Evolutionary conservation across 2,888 invertebrate genomes (phyloP).

Genomic region (Folsomia candida): DNA sequence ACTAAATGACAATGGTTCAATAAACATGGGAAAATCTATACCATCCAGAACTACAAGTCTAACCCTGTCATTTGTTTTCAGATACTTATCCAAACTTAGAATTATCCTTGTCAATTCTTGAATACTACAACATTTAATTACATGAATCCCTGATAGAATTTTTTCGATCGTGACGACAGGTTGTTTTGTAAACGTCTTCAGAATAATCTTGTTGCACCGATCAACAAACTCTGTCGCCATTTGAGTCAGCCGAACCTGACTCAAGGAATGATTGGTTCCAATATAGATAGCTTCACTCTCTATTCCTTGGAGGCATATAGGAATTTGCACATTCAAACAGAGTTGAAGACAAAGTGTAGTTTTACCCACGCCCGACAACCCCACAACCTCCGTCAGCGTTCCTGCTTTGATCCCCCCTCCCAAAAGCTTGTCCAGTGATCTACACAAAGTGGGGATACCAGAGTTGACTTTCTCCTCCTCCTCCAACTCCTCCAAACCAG

Average conservation of each 20-base stretch:
- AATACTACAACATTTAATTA: conserved; percentile 23
- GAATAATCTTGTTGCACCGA: conserved; percentile 30
- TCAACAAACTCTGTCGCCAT: conserved; percentile 34
- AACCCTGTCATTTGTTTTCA: conserved; percentile 23
- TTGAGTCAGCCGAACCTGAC: conserved; percentile 21
- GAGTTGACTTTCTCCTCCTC: background rate
- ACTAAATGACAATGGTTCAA: conserved; percentile 18
- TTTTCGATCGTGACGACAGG: conserved; percentile 8
- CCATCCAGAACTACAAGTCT: conserved; percentile 42
- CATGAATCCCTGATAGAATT: conserved; percentile 32
- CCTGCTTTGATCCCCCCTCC: conserved; percentile 40
- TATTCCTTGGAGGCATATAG: conserved; percentile 24
- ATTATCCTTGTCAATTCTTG: conserved; percentile 22
- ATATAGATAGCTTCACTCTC: conserved; percentile 42
- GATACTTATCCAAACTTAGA: conserved; percentile 18
- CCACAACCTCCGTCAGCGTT: conserved; percentile 44
- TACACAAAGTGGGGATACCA: conserved; percentile 33
- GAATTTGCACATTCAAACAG: conserved; percentile 40
- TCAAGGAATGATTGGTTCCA: conserved; percentile 44
- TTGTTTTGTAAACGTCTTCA: background rate
- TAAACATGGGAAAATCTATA: conserved; percentile 37
- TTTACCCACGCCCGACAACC: conserved; percentile 43
- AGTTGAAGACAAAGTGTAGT: conserved; percentile 45
- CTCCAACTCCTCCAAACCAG: background rate
- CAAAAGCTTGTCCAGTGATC: conserved; percentile 32